A percentile compares a stretch with the other conserved stretches of the same genome.
Conservation (phyloP, 2,113 vertebrate species). For the Ahaetulla prasina region DNA sequence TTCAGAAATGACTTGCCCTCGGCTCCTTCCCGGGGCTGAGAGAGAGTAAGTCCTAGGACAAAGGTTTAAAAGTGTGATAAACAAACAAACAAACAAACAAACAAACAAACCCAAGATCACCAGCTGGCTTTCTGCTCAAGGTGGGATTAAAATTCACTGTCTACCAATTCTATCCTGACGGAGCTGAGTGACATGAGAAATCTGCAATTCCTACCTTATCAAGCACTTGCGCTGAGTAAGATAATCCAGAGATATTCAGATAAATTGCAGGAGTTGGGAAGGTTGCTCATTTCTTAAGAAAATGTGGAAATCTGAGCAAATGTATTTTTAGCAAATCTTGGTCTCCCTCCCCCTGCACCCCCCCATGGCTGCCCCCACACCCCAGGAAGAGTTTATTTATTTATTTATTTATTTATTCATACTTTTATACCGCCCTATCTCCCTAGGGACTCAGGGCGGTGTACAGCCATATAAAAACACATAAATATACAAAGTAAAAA, state of each 20-base stretch:
- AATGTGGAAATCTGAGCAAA: neutral
- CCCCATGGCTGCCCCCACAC: neutral
- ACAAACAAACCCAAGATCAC: neutral
- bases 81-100: neutral
- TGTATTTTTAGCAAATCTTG: neutral
- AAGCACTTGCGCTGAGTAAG: neutral
- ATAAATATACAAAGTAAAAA: no score
- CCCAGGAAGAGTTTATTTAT: no score
- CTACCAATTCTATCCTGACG: neutral
- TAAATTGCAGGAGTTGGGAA: neutral
- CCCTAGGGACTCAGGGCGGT: no score
- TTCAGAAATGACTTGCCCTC: neutral
- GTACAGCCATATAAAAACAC: no score
- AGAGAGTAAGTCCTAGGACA: neutral
- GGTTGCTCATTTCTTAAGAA: neutral
- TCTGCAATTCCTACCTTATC: neutral
- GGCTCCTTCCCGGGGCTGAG: neutral
- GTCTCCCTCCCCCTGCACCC: neutral
- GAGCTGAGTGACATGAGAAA: neutral
- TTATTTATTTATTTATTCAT: no score
- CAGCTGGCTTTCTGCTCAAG: neutral
- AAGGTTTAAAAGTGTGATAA: neutral
- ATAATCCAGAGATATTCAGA: neutral
- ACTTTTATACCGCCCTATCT: no score
- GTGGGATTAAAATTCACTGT: neutral